Evolutionary conservation across 1,140 invertebrate species (phyloP).

Genomic region (Drosophila novamexicana): DNA sequence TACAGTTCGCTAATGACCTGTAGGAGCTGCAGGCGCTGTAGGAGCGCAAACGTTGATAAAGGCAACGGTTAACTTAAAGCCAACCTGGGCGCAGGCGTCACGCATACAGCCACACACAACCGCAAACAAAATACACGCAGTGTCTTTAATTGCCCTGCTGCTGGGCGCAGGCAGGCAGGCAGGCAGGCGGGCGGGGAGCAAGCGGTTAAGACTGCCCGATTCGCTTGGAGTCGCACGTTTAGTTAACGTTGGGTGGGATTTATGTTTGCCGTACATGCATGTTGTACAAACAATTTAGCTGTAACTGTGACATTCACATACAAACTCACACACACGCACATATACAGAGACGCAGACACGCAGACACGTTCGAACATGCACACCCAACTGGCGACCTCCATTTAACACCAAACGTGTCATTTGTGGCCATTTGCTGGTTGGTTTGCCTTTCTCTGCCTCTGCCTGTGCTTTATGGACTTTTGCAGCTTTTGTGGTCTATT

Average conservation of each 20-base stretch:
- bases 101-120: conserved; percentile 11
- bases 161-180: conserved; percentile 19
- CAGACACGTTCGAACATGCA: conserved; percentile 3
- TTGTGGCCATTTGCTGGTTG: conserved; percentile 74
- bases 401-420: conserved; percentile 83
- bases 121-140: conserved; percentile 34
- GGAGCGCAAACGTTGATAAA: conserved; percentile 36
- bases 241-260: conserved; percentile 59
- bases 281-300: conserved; percentile 81
- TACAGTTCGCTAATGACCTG: conserved; percentile 62
- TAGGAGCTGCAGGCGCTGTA: conserved; percentile 15
- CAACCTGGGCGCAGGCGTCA: conserved; percentile 30
- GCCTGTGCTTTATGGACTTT: conserved; percentile 58
- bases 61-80: conserved; percentile 47
- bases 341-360: conserved; percentile 1
- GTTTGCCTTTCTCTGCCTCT: conserved; percentile 13
- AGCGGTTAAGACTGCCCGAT: conserved; percentile 27
- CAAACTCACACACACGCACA: conserved; percentile 10
- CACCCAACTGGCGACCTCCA: conserved; percentile 62
- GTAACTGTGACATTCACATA: conserved; percentile 62
- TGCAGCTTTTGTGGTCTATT: conserved; percentile 79
- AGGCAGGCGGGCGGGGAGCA: neutral
- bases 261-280: conserved; percentile 81
- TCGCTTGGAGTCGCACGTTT: conserved; percentile 48
- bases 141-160: conserved; percentile 64